Conservation (phyloP, 2,113 vertebrate species). For the Pipra filicauda region DNA sequence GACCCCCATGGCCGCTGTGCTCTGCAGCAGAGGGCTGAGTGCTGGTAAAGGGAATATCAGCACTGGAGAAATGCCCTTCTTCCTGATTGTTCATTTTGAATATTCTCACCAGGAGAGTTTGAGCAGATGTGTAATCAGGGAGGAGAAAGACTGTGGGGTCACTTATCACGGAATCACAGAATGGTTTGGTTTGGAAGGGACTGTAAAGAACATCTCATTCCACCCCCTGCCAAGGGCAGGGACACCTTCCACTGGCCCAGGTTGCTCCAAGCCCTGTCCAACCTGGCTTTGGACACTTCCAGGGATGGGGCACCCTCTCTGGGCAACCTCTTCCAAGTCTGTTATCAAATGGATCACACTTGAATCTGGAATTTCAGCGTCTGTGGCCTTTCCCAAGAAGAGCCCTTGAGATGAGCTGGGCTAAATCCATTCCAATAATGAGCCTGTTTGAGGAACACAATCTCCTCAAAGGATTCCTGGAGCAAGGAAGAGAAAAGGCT, state of each 20-base stretch:
- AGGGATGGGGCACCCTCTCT: neutral
- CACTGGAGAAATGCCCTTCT: neutral
- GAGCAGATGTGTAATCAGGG: neutral
- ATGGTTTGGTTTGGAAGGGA: neutral
- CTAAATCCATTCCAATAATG: neutral
- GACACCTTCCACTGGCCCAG: neutral
- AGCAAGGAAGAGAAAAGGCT: neutral
- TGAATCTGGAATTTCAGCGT: neutral
- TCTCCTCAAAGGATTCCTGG: neutral
- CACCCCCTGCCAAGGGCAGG: neutral
- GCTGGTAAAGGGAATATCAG: neutral
- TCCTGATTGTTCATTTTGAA: neutral
- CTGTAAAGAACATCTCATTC: neutral
- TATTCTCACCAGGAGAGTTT: neutral
- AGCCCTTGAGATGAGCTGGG: neutral
- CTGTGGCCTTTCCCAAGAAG: neutral
- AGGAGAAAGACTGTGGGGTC: neutral
- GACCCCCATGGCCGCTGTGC: fast-evolving
- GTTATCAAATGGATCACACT: neutral
- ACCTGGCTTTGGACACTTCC: fast-evolving
- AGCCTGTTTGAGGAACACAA: neutral
- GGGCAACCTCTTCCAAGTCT: neutral
- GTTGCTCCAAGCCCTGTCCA: neutral
- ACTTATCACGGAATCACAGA: neutral
- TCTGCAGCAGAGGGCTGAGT: neutral